phyloP scores from a whole-genome alignment of 2,888 invertebrate genomes.

The Diaphora mendica region DNA sequence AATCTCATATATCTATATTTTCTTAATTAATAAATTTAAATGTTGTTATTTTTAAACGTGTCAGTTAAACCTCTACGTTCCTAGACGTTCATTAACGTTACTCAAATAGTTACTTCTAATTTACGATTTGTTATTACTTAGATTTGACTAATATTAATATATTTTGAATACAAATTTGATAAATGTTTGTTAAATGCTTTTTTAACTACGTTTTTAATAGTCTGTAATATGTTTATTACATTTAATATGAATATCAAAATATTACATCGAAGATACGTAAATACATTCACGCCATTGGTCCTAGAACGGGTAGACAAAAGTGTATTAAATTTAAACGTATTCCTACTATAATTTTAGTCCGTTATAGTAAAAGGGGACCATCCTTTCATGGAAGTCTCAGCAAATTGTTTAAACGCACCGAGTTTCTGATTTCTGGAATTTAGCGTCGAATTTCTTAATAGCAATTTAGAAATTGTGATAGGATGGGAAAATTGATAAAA shows the following conservation, averaged over 20 bases:
- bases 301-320: background rate
- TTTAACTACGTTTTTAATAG: background rate
- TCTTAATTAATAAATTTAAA: conserved; percentile 18
- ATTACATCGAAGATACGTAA: background rate
- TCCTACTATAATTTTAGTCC: background rate
- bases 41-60: conserved; percentile 8
- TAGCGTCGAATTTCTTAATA: too few relatives aligned
- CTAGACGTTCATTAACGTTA: conserved; percentile 38
- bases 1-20: conserved; percentile 11
- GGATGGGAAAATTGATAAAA: too few relatives aligned
- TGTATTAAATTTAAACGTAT: background rate
- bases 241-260: too few relatives aligned
- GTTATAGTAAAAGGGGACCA: too few relatives aligned
- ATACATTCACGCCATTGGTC: background rate
- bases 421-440: too few relatives aligned
- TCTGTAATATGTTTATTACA: background rate
- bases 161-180: background rate
- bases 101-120: conserved; percentile 30
- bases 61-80: conserved; percentile 16
- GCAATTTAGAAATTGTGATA: too few relatives aligned
- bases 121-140: conserved; percentile 4
- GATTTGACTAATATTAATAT: background rate
- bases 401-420: too few relatives aligned
- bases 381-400: too few relatives aligned
- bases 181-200: background rate